Base-by-base conservation (phyloP, 92 coral and sea anemone genomes). In the Actinernus sp. region DNA sequence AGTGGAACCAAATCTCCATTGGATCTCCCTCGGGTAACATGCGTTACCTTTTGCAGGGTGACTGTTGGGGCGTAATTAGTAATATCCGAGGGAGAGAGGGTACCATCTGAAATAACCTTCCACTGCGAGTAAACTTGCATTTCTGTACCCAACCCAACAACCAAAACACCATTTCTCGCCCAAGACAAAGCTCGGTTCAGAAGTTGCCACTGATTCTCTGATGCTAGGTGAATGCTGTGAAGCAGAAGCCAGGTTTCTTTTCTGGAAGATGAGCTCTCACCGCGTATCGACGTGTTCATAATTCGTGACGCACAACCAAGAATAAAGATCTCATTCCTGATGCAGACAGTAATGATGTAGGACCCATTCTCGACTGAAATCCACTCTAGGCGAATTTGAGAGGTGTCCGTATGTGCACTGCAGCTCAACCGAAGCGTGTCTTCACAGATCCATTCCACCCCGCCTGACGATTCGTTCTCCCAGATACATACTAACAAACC, bases 71-170 rank as follows among this genome's bases (percentile, higher is more conserved):
- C 97, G 41, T 68, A 90, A 9, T 70, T 71, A 32, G 71, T 78
- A 31, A 81, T 80, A 63, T 53, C 91, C 26, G 78, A 86, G 28
- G 75, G 92, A 1, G 85, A 90, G 44, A 65, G 74, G 10, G 86
- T 90, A 32, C 86, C 91, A 50, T 85, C 97, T 6, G 44, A 65
- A 31, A 75, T 88, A 13, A 82, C 92, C 60, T 77, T 83, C 99
- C 99, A 95, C 65, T 95, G 99, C 1, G 99, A 91, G 63, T 91
- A 95, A 17, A 95, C 52, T 52, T 95, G 99, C 82, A 95, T 92
- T 58, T 95, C 99, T 1, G 97, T 91, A 4, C 99, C 99, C 21
- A 95, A 75, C 0, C 99, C 99, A 1, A 95, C 99, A 0, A 95
- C 97, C 22, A 95, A 92, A 17, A 95, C 83, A 17, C 99, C 99